These are phyloP conservation scores for Bursaphelenchus mucronatus DNA, from an alignment of 1,140 invertebrate species.

Conservation along the genomic window DNA sequence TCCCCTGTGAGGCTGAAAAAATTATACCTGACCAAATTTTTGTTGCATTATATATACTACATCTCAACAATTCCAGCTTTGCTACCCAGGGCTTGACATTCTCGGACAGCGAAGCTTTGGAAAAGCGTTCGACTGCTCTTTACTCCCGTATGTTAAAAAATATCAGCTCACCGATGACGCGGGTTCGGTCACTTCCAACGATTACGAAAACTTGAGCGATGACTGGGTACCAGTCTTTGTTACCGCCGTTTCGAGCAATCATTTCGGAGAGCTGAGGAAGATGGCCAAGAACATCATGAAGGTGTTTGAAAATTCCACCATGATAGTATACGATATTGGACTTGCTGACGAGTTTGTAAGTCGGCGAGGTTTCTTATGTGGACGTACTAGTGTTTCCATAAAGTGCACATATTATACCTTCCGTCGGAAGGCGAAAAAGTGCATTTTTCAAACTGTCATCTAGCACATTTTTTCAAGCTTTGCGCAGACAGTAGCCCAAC, in stretches of 20 bases:
- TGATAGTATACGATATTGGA: slow-evolving; percentile 13
- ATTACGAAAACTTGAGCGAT: slow-evolving; percentile 12
- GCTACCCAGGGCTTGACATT: slow-evolving; percentile 1
- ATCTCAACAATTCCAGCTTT: slow-evolving; percentile 5
- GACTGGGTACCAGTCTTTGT: slow-evolving; percentile 11
- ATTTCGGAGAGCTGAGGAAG: slow-evolving; percentile 4
- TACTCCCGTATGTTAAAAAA: background rate
- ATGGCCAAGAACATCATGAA: background rate
- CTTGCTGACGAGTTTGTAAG: slow-evolving; percentile 2
- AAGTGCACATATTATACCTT: background rate
- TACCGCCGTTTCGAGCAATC: slow-evolving; percentile 12
- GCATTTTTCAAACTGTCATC: too few species aligned
- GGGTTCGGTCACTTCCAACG: background rate
- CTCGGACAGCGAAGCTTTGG: background rate
- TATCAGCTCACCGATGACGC: slow-evolving; percentile 1
- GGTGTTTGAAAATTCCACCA: background rate
- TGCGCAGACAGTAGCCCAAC: too few species aligned
- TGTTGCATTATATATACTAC: too few species aligned
- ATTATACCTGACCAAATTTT: too few species aligned
- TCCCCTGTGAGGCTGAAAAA: too few species aligned
- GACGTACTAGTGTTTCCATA: too few species aligned
- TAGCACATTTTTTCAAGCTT: too few species aligned
- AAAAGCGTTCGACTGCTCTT: slow-evolving; percentile 13
- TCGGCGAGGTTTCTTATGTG: background rate
- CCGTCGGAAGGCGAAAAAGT: slow-evolving; percentile 1